These are phyloP conservation scores for Miniopterus natalensis DNA, from an alignment of 2,113 vertebrate species.

Conservation along the genomic window DNA sequence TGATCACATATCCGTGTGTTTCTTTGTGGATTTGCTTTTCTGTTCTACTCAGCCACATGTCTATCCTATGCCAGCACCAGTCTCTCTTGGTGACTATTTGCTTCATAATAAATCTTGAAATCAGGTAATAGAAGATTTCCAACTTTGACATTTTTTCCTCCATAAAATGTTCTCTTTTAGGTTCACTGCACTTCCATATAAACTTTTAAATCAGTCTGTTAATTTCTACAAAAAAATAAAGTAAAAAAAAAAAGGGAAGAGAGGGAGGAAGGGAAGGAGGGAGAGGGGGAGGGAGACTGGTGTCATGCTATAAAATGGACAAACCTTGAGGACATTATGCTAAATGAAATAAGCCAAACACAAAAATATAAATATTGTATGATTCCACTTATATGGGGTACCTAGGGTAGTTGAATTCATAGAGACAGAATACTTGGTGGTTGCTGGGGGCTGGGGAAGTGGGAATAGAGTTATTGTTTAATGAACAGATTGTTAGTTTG, in stretches of 20 bases:
- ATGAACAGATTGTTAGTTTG: too few species aligned
- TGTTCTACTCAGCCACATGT: not conserved
- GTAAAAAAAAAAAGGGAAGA: not conserved
- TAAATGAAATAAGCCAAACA: too few species aligned
- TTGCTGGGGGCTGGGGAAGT: too few species aligned
- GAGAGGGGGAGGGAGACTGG: not conserved
- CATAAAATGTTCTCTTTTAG: not conserved
- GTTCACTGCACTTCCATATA: not conserved
- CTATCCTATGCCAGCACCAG: not conserved
- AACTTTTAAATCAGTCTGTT: not conserved
- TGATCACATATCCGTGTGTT: not conserved
- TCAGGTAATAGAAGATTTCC: not conserved
- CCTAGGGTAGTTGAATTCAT: too few species aligned
- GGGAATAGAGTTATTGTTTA: too few species aligned
- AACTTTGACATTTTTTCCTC: not conserved
- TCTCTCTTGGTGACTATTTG: not conserved
- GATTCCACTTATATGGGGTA: too few species aligned
- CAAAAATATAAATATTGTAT: too few species aligned
- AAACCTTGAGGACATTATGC: too few species aligned
- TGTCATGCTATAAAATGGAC: too few species aligned
- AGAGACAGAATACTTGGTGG: too few species aligned
- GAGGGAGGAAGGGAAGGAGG: not conserved
- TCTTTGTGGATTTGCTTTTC: not conserved
- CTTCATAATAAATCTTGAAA: not conserved
- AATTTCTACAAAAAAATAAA: not conserved